Conservation (phyloP, 2,113 vertebrate genomes). For the Ophiodon elongatus region DNA sequence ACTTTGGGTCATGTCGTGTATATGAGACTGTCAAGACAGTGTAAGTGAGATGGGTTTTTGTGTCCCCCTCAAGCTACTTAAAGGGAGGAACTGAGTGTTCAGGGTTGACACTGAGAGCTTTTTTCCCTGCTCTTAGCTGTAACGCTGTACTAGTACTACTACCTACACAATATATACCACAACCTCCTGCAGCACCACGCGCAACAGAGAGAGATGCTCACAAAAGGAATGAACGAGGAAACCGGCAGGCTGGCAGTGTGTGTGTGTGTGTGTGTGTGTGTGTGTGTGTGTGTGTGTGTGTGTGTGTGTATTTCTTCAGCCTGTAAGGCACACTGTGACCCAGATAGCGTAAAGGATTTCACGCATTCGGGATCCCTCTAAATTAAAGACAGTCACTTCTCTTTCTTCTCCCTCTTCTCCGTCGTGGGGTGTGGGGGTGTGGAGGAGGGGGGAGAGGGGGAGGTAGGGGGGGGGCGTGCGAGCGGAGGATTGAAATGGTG, state of each 20-base stretch:
- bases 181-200: neutral
- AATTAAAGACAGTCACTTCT: slow-evolving; percentile 76
- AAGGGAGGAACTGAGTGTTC: neutral
- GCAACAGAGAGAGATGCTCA: neutral
- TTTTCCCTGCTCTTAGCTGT: neutral
- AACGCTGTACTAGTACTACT: neutral
- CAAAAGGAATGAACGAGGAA: slow-evolving; percentile 28
- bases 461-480: slow-evolving; percentile 52
- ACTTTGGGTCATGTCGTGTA: neutral
- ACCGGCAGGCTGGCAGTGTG: slow-evolving; percentile 40
- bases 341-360: slow-evolving; percentile 82
- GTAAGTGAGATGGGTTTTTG: neutral
- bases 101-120: neutral
- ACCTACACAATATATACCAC: slow-evolving; percentile 11
- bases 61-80: neutral
- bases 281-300: slow-evolving; percentile 32
- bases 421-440: slow-evolving; percentile 35
- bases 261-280: slow-evolving; percentile 8
- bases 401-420: slow-evolving; percentile 54
- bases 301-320: slow-evolving; percentile 65
- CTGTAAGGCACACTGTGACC: slow-evolving; percentile 81
- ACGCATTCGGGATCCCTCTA: slow-evolving; percentile 76
- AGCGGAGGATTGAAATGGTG: slow-evolving; percentile 68
- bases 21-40: neutral
- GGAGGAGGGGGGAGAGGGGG: slow-evolving; percentile 56